Evolutionary conservation across 64 coral and sea anemone species (phyloP).

Genomic region (Cladopsammia gracilis): DNA sequence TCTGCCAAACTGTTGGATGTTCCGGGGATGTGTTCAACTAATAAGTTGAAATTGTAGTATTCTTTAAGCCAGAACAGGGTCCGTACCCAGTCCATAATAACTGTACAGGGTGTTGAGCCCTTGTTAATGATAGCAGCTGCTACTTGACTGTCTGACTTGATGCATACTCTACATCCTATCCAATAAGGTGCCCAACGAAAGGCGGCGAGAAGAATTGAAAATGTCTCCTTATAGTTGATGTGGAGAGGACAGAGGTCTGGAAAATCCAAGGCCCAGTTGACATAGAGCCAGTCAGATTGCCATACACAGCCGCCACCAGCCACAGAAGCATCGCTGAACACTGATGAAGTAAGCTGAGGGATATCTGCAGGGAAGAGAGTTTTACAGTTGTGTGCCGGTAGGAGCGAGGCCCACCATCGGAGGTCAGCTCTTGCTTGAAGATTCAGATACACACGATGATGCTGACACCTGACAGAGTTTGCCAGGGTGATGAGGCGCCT

Average conservation of each 20-base stretch:
- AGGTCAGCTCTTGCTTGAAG: conserved; percentile 27
- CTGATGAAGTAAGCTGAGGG: conserved; percentile 14
- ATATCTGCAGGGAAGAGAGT: conserved; percentile 20
- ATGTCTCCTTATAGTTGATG: not conserved
- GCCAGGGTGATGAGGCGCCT: not conserved
- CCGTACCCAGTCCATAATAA: not conserved
- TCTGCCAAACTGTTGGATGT: not conserved
- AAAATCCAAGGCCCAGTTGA: conserved; percentile 34
- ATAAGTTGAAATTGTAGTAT: too few species aligned
- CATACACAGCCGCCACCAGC: too few species aligned
- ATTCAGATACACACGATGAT: not conserved
- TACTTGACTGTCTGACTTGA: not conserved
- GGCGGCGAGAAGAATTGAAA: not conserved
- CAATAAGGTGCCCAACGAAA: not conserved
- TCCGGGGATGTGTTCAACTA: too few species aligned
- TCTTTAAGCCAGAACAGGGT: not conserved
- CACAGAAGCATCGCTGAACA: too few species aligned
- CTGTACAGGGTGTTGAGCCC: not conserved
- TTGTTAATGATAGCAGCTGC: not conserved
- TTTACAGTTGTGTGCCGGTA: conserved; percentile 52
- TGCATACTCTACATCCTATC: not conserved
- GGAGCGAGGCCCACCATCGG: conserved; percentile 38
- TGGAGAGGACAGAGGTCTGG: not conserved
- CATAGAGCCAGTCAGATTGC: too few species aligned
- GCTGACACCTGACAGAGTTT: too few species aligned